These are phyloP conservation scores for Chloroceryle amazona DNA, from an alignment of 2,797 vertebrate genomes.

Conservation along the genomic window DNA sequence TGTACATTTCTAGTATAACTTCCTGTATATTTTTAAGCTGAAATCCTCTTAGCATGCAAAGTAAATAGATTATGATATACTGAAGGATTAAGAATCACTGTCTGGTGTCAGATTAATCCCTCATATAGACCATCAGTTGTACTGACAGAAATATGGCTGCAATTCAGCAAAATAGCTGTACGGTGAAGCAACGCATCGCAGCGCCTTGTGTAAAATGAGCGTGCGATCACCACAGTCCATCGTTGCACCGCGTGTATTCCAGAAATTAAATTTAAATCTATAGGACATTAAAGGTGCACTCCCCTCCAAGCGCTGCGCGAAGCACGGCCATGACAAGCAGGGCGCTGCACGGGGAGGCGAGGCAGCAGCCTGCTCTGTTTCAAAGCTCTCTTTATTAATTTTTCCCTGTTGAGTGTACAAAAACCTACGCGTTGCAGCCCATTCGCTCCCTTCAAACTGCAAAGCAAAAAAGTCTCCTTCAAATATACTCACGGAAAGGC, in stretches of 20 bases:
- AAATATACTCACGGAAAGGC: rapidly evolving
- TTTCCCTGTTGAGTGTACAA: neutral
- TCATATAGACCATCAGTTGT: constrained; percentile 90
- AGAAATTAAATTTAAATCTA: constrained; percentile 20
- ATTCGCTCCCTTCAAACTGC: neutral
- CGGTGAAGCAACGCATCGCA: constrained; percentile 61
- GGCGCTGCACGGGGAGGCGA: neutral
- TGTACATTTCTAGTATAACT: constrained; percentile 89
- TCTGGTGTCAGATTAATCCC: constrained; percentile 96
- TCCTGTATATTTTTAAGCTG: constrained; percentile 90
- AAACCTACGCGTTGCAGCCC: neutral
- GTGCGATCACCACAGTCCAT: neutral
- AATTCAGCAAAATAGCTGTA: constrained; percentile 82
- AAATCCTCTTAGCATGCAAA: constrained; percentile 98
- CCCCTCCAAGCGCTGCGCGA: neutral
- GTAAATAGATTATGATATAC: constrained; percentile 98
- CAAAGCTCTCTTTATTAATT: constrained; percentile 3
- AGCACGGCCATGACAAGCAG: neutral
- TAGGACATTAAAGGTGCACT: neutral
- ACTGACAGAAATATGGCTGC: constrained; percentile 92
- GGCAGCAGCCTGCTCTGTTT: neutral
- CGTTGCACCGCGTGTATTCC: neutral
- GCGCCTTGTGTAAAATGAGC: constrained; percentile 30
- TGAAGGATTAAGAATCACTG: constrained; percentile 93
- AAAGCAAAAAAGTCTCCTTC: neutral